These are phyloP conservation scores for Drosophila nannoptera DNA, from an alignment of 1,140 invertebrate species.

Conservation along the genomic window DNA sequence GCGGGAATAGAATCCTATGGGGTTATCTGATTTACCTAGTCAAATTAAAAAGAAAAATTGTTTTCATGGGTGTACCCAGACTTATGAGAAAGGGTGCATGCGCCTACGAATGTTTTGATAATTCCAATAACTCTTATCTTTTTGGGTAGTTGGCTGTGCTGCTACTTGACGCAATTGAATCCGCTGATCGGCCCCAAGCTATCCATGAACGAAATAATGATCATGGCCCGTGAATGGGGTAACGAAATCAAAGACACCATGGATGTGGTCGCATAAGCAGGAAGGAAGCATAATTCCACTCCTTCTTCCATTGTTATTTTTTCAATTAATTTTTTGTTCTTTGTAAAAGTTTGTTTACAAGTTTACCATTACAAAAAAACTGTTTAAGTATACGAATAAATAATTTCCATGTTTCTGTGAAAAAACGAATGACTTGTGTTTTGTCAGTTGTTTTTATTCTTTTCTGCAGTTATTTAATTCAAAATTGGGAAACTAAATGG, in stretches of 20 bases:
- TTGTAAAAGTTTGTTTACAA: constrained; percentile 23
- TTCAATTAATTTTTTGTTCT: constrained; percentile 33
- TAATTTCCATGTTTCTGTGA: constrained; percentile 38
- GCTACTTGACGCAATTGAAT: constrained; percentile 97
- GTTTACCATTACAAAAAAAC: constrained; percentile 13
- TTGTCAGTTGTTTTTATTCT: too few species aligned
- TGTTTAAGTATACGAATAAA: constrained; percentile 38
- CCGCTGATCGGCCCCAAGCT: constrained; percentile 94
- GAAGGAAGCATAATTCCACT: constrained; percentile 12
- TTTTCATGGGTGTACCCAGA: background rate
- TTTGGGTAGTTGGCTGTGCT: constrained; percentile 87
- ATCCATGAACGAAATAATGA: constrained; percentile 84
- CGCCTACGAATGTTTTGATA: background rate
- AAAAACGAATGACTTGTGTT: constrained; percentile 2
- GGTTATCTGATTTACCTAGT: too few species aligned
- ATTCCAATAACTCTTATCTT: constrained; percentile 17
- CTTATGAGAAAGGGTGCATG: constrained; percentile 3
- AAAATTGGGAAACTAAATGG: background rate
- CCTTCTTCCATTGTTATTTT: constrained; percentile 50
- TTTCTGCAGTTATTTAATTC: too few species aligned
- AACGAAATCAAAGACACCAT: constrained; percentile 76
- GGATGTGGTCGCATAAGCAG: constrained; percentile 48
- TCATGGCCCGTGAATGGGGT: constrained; percentile 91
- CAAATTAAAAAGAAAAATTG: too few species aligned
- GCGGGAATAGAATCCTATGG: too few species aligned